Base-by-base conservation (phyloP, 1,140 invertebrate genomes). In the Pantala flavescens region DNA sequence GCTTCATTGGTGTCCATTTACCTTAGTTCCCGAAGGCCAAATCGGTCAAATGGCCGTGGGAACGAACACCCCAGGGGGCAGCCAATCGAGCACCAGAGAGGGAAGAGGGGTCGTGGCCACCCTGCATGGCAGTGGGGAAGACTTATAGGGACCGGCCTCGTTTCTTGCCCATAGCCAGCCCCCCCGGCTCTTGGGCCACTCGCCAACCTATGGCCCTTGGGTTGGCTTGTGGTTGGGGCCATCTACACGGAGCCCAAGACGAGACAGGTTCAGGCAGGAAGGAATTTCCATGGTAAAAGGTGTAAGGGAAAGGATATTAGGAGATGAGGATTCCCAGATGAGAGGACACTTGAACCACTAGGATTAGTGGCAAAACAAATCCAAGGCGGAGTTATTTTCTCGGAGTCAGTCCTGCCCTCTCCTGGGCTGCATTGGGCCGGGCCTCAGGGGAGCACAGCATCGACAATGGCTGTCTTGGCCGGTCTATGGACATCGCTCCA, bases 1-100 rank as follows among this genome's bases (percentile, higher is more conserved):
- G 72, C 71, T 63, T 71, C 74, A 73, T 74, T 71, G 75, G 42
- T 63, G 70, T 72, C 73, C 75, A 76, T 76, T 76, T 76, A 76
- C 75, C 75, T 76, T 76, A 71, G 73, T 73, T 70, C 49, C 49
- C 49, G 49, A 63, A 21, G 49, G 49, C 49, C 49, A 63, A 63
- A 63, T 63, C 49, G 49, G 49, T 63, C 49, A 63, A 63, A 63
- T 63, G 49, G 49, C 49, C 49, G 49, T 63, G 49, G 49, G 49
- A 63, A 63, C 49, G 49, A 63, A 63, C 49, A 63, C 49, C 49
- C 49, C 49, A 21, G 49, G 49, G 49, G 49, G 49, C 49, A 63
- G 49, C 49, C 49, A 63, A 63, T 63, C 16, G 49, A 63, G 49
- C 49, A 63, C 49, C 49, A 71, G 74, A 43, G 74, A 70, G 75